These are phyloP conservation scores for Ephydatia muelleri DNA, from an alignment of 37 sponge, comb jelly and placozoan genomes.

Conservation along the genomic window DNA sequence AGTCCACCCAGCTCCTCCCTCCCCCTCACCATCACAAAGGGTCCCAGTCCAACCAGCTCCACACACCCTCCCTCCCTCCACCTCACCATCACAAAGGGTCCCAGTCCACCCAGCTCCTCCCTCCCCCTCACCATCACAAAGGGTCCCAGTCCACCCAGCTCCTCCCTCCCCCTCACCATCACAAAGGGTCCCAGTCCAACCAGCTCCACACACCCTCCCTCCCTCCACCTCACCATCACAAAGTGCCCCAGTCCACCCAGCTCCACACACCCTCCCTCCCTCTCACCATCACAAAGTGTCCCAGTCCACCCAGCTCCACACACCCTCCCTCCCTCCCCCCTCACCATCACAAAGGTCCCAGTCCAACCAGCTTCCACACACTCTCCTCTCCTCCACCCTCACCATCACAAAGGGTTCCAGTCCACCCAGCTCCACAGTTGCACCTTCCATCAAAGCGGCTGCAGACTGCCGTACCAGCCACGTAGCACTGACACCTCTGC, in stretches of 20 bases:
- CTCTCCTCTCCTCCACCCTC: constrained; percentile 5
- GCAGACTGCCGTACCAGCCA: constrained; percentile 28
- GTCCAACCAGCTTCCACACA: constrained; percentile 30
- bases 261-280: too few relatives aligned
- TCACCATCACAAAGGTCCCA: constrained; percentile 54
- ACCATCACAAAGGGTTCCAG: constrained; percentile 27
- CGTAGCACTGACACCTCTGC: constrained; percentile 28
- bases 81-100: too few relatives aligned
- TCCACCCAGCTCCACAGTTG: constrained; percentile 44
- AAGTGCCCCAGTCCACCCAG: constrained; percentile 38
- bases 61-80: too few relatives aligned
- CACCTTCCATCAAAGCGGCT: constrained; percentile 49
- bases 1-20: constrained; percentile 41
- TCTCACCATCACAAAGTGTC: too few relatives aligned
- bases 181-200: too few relatives aligned
- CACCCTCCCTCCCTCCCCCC: constrained; percentile 4
- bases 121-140: too few relatives aligned
- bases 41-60: constrained; percentile 42
- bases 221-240: constrained; percentile 27
- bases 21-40: constrained; percentile 42
- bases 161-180: too few relatives aligned
- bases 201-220: too few relatives aligned
- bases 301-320: too few relatives aligned
- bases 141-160: too few relatives aligned
- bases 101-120: too few relatives aligned